Percentiles rank a stretch among this genome's conserved stretches.
These are phyloP conservation scores for Phaenicophaeus curvirostris DNA, from an alignment of 2,797 vertebrate species.

Conservation along the genomic window DNA sequence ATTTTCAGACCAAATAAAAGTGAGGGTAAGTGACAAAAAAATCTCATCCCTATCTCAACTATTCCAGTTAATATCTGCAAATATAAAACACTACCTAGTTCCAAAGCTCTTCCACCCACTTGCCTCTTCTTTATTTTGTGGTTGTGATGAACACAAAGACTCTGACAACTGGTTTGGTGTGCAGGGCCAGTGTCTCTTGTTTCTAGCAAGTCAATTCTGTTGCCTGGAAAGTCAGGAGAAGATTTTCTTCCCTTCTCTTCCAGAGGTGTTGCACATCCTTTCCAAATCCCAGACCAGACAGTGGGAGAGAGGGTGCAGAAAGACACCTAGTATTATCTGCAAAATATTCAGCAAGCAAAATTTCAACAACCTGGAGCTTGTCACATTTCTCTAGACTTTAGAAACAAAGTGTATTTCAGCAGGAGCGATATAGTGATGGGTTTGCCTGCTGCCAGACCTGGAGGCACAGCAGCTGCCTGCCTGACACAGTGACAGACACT, in stretches of 20 bases:
- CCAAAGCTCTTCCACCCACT: background rate
- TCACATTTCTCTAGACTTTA: background rate
- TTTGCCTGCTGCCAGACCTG: background rate
- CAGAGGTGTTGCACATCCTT: background rate
- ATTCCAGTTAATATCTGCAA: background rate
- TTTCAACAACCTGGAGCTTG: background rate
- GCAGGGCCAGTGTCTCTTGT: background rate
- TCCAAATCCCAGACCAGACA: background rate
- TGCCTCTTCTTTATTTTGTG: background rate
- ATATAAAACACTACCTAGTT: background rate
- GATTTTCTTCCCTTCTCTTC: background rate
- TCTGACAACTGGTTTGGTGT: background rate
- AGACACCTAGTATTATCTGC: background rate
- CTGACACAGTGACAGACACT: accelerated
- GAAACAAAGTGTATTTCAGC: background rate
- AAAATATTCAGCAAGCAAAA: background rate
- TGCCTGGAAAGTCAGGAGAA: background rate
- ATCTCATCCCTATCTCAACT: background rate
- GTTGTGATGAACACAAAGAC: background rate
- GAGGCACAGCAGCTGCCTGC: background rate
- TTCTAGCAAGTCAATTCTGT: background rate
- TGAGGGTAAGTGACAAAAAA: background rate
- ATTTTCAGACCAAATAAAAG: background rate
- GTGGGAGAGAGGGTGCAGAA: background rate
- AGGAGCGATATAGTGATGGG: background rate